phyloP scores from a whole-genome alignment of 2,888 invertebrate species.

The Heliconius charithonia region DNA sequence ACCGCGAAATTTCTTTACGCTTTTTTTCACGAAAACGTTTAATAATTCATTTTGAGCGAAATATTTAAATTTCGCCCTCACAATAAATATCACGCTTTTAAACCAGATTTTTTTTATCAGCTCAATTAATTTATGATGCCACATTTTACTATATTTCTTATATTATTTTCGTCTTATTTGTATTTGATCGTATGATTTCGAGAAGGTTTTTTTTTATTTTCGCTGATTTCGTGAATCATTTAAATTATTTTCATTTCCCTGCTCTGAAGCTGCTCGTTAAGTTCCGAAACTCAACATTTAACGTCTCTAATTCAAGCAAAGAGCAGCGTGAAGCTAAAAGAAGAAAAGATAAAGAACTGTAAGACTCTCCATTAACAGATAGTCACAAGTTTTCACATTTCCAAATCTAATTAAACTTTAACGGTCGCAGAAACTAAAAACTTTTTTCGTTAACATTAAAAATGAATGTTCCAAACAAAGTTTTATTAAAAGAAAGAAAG shows the following conservation, averaged over 20 bases:
- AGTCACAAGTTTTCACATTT: constrained; percentile 7
- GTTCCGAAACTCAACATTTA: too few species aligned
- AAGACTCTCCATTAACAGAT: constrained; percentile 3
- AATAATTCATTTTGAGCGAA: constrained; percentile 38
- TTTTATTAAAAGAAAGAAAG: constrained; percentile 9
- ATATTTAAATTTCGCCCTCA: constrained; percentile 35
- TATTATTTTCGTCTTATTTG: constrained; percentile 4
- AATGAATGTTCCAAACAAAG: neutral
- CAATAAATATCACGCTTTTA: constrained; percentile 33
- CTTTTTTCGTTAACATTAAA: constrained; percentile 27
- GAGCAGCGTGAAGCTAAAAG: neutral
- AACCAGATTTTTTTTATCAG: constrained; percentile 39
- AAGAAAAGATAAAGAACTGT: neutral
- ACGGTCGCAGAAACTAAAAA: constrained; percentile 23
- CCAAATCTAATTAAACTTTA: constrained; percentile 10
- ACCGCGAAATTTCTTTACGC: constrained; percentile 20
- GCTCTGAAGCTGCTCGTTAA: too few species aligned
- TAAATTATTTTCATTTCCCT: too few species aligned
- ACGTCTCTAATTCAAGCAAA: too few species aligned
- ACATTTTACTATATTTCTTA: constrained; percentile 12
- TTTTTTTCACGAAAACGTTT: constrained; percentile 33
- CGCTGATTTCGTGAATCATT: too few species aligned
- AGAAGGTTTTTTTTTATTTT: neutral
- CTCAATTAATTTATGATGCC: constrained; percentile 33
- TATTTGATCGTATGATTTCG: neutral